Conservation (phyloP, 2,888 invertebrate species). For the Trissonchulus latispiculum region DNA sequence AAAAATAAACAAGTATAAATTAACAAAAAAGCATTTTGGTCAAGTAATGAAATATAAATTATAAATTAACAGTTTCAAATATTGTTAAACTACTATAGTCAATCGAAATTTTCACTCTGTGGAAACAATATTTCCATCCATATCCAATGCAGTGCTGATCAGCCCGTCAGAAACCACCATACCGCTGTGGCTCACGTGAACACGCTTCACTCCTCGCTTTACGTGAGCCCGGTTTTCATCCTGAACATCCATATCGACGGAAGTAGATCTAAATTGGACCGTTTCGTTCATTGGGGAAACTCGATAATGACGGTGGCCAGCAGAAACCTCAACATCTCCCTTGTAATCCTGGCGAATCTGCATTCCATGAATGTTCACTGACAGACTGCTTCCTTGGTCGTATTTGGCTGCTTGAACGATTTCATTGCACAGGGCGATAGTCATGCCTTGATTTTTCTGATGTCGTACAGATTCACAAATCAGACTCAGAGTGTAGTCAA, state of each 20-base stretch:
- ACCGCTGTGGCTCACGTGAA: slow-evolving; percentile 37
- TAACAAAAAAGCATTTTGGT: too few relatives aligned
- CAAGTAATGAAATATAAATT: too few relatives aligned
- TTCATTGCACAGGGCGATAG: slow-evolving; percentile 38
- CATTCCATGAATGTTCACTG: slow-evolving; percentile 45
- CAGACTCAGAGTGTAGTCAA: slow-evolving; percentile 40
- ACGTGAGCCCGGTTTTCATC: slow-evolving; percentile 35
- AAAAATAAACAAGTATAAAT: too few relatives aligned
- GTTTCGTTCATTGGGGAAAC: slow-evolving; percentile 41
- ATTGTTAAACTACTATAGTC: too few relatives aligned
- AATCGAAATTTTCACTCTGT: too few relatives aligned
- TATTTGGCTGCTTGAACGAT: slow-evolving; percentile 43
- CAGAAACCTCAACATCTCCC: slow-evolving; percentile 45
- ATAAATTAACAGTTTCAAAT: too few relatives aligned
- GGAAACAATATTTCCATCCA: not conserved
- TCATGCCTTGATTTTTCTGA: too few relatives aligned
- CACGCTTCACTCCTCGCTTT: slow-evolving; percentile 35
- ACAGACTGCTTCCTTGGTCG: slow-evolving; percentile 39
- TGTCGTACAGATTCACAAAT: too few relatives aligned
- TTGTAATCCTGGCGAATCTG: slow-evolving; percentile 42
- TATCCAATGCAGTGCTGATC: not conserved
- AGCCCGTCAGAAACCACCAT: slow-evolving; percentile 38
- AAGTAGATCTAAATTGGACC: slow-evolving; percentile 42
- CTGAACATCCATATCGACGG: slow-evolving; percentile 45
- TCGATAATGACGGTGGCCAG: slow-evolving; percentile 43